A percentile compares a stretch with the other conserved stretches of the same genome.
Evolutionary conservation across 2,113 vertebrate genomes (phyloP).

Genomic region (Peromyscus leucopus): DNA sequence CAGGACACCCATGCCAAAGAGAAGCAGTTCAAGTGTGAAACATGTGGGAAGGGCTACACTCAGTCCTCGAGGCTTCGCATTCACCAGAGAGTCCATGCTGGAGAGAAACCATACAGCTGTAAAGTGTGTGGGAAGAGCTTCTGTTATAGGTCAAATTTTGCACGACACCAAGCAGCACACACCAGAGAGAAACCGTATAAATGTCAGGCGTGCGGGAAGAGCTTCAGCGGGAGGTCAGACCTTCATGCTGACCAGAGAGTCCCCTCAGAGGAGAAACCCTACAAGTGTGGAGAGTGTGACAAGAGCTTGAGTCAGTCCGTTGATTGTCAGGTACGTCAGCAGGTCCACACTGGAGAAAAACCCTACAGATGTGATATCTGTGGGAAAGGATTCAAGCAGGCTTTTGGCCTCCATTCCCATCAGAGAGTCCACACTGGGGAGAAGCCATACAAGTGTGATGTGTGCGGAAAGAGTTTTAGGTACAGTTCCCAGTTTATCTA

Average conservation of each 20-base stretch:
- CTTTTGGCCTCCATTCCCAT: conserved; percentile 75
- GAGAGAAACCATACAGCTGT: not conserved
- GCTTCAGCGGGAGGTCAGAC: conserved; percentile 47
- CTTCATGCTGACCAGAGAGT: conserved; percentile 41
- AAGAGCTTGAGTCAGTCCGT: not conserved
- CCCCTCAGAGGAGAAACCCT: not conserved
- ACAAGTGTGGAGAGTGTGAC: not conserved
- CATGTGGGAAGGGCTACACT: not conserved
- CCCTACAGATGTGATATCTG: conserved; percentile 70
- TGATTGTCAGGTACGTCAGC: too few relatives aligned
- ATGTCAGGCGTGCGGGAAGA: conserved; percentile 71
- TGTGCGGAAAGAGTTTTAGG: conserved; percentile 79
- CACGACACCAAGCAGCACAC: not conserved
- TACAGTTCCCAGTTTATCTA: conserved; percentile 69
- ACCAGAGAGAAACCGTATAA: conserved; percentile 23
- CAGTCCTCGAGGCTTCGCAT: not conserved
- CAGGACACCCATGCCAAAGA: conserved; percentile 55
- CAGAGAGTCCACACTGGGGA: not conserved
- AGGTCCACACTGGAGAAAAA: not conserved
- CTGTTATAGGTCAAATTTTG: not conserved
- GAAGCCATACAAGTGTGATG: conserved; percentile 1
- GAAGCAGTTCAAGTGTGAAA: not conserved
- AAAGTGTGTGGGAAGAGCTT: not conserved
- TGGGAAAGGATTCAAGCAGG: conserved; percentile 77
- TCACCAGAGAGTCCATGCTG: not conserved